A percentile compares a stretch with the other conserved stretches of the same genome.
Evolutionary conservation across 2,797 vertebrate genomes (phyloP).

Genomic region (Sebastes hubbsi): DNA sequence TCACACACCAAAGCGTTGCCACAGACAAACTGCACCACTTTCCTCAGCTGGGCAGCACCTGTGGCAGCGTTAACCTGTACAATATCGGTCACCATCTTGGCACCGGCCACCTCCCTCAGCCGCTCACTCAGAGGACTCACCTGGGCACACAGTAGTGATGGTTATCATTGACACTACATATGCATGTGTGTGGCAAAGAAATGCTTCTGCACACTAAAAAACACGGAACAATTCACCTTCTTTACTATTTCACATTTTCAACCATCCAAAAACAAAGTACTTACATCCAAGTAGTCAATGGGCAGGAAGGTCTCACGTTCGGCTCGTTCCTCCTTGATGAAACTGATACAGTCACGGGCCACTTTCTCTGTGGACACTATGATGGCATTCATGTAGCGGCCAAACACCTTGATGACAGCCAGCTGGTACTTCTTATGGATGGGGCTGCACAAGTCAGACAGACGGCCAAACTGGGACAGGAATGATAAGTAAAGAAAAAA

Average conservation of each 20-base stretch:
- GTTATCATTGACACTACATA: neutral
- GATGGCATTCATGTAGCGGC: slow-evolving; percentile 88
- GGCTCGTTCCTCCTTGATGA: slow-evolving; percentile 89
- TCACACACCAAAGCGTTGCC: slow-evolving; percentile 93
- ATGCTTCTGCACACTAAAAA: neutral
- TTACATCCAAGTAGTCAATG: slow-evolving; percentile 92
- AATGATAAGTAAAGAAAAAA: neutral
- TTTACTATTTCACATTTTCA: neutral
- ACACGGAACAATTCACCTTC: neutral
- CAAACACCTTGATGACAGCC: slow-evolving; percentile 93
- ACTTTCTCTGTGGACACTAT: slow-evolving; percentile 89
- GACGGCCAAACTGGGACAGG: slow-evolving; percentile 87
- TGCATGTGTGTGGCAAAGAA: neutral
- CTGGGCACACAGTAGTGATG: slow-evolving; percentile 67
- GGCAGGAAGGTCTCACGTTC: slow-evolving; percentile 95
- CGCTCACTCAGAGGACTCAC: slow-evolving; percentile 89
- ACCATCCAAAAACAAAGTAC: slow-evolving; percentile 29
- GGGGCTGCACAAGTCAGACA: slow-evolving; percentile 92
- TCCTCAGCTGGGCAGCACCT: slow-evolving; percentile 79
- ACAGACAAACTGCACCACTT: slow-evolving; percentile 92
- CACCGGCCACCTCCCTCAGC: slow-evolving; percentile 87
- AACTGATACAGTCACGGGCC: slow-evolving; percentile 90
- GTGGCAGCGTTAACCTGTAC: slow-evolving; percentile 79
- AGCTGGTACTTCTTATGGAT: slow-evolving; percentile 96
- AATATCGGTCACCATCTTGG: slow-evolving; percentile 93